Evolutionary conservation across 2,888 invertebrate species (phyloP), one percentile per base, ranked within the genome.

Genomic region (Petrophora chlorosata): DNA sequence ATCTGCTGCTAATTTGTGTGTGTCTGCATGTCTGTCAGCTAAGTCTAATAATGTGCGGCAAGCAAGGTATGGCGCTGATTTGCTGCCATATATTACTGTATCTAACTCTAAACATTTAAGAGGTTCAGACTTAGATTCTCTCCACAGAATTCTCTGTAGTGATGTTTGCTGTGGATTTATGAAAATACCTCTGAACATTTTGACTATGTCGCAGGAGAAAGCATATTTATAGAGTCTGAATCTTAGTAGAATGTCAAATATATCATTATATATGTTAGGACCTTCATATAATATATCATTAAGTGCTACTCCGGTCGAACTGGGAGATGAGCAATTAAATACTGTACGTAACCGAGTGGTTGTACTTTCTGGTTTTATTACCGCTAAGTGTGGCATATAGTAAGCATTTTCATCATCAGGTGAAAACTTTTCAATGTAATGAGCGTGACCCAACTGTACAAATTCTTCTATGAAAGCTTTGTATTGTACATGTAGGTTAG

Each of bases 381-480:
- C 29, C 5, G 52, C 16, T n/a, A 44, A 44, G 28, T 58, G 52
- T 14, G 54, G 54, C 34, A 49, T 28, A 12, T 26, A 5, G 26
- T 26, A 26, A 9, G 26, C n/a, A 10, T 8, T n/a, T 10, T 26
- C 10, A 10, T 26, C 26, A 1, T 10, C 14, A 9, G 50, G 41
- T 19, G 22, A 22, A 22, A 47, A 56, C n/a, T 47, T 16, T 2
- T 34, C 17, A 10, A 52, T 25, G 10, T 54, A 52, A 5, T 54
- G 23, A 4, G 58, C 58, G 36, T 57, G 57, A 14, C 58, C 54
- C 30, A 58, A 29, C 14, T 43, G 14, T 12, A 54, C 8, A 29
- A 41, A 58, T 26, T 54, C 54, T 15, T 54, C 14, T 32, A 58
- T 46, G 14, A 58, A 58, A 4, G 36, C 28, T 38, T 40, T 52